Conservation (phyloP, 2,113 vertebrate genomes). For the Azemiops feae region DNA sequence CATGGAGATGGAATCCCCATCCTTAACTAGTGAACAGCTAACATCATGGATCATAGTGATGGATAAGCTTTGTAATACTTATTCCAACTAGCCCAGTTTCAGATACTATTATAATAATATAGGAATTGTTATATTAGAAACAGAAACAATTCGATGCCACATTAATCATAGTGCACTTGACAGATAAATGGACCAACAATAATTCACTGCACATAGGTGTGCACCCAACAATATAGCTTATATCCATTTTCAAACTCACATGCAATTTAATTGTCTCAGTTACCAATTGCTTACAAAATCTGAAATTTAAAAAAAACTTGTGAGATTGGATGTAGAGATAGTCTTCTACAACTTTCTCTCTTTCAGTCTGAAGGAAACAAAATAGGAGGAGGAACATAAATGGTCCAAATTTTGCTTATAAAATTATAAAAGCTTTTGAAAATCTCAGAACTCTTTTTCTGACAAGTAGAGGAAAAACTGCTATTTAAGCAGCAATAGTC, state of each 20-base stretch:
- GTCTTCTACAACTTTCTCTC: neutral
- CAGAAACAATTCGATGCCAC: neutral
- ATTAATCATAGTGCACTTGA: constrained; percentile 7
- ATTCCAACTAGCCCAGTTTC: neutral
- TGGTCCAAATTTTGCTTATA: neutral
- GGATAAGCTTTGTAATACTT: constrained; percentile 4
- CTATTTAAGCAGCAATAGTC: neutral
- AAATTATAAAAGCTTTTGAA: neutral
- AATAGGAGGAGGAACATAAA: neutral
- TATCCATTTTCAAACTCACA: neutral
- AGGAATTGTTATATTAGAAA: constrained; percentile 6
- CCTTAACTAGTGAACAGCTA: neutral
- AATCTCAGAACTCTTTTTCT: neutral
- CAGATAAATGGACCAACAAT: neutral
- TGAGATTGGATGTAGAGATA: neutral
- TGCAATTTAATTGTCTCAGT: neutral
- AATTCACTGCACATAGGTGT: neutral
- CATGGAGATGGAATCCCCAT: neutral
- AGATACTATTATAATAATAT: constrained; percentile 15
- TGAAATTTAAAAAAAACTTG: neutral
- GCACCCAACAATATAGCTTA: neutral
- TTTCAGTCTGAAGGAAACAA: neutral
- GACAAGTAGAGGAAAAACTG: neutral
- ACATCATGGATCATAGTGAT: neutral
- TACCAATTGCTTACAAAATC: neutral